Evolutionary conservation across 1,140 invertebrate species (phyloP), one percentile per base, ranked within the genome.

Genomic region (Diploscapter pachys): DNA sequence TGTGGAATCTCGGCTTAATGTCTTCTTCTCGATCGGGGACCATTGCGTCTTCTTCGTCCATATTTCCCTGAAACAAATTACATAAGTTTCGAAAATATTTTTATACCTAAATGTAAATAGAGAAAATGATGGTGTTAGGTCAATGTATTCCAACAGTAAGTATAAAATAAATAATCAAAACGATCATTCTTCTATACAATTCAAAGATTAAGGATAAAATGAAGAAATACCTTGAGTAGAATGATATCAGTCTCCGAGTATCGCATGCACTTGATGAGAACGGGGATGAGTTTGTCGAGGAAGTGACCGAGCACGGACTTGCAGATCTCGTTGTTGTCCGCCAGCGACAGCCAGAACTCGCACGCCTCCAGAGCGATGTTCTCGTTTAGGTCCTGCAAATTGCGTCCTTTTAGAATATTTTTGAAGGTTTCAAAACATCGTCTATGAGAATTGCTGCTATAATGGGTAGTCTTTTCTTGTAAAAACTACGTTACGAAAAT

Each of bases 231-330:
- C 87, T 96, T 97, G 4, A 99, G 87, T 6, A 98, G 88, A 83
- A 96, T 95, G 79, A 99, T 94, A 87, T 98, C 96, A 79, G 97
- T 92, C 85, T 96, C 94, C 0, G 95, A 96, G 87, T 99, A 99
- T 81, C 93, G 93, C 96, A 99, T 99, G 63, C 95, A 94, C 78
- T 91, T 91, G 0, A 99, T 93, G 63, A 99, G 89, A 61, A 98
- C 90, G 8, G 96, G 96, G 78, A 98, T 90, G 48, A 99, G 88
- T 79, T 91, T 89, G 2, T 90, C 88, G 77, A 99, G 89, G 87
- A 97, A 92, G 3, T 92, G 91, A 1, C 89, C 89, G 3, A 99
- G 88, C 11, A 94, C 93, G 85, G 96, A 93, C 86, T 92, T 92
- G 86, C 96, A 98, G 66, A 98, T 92, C 3, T 80, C 74, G 73